Base-by-base conservation (phyloP, 2,113 vertebrate genomes). In the Acanthisitta chloris region DNA sequence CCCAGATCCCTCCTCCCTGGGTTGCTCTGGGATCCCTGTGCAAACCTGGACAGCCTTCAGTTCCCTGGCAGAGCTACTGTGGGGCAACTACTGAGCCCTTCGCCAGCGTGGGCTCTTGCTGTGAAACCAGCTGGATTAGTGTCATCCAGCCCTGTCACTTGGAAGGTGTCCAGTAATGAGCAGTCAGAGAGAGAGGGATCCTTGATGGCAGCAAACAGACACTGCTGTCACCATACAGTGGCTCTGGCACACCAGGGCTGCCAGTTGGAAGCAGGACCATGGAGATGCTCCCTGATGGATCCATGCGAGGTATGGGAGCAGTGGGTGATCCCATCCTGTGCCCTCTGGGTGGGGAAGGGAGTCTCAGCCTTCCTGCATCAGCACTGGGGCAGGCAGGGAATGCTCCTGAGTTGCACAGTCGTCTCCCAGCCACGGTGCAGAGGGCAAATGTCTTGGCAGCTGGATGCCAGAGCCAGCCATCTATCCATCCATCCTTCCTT, bases 121-220 rank as follows among this genome's bases (percentile, higher is more conserved):
- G 61, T 46, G 88, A 81, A 95, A 81, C 33, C 64, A 73, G 86
- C 51, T 5, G 8, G 80, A 81, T 88, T 71, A 70, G 64, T 93
- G 72, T 93, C 91, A 92, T 93, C 59, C 42, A 71, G 83, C 46
- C 72, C 48, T 4, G n/a, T 38, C 24, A 7, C 76, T 89, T 94
- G 96, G 94, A 94, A 78, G 15, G 46, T 11, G 4, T 84, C 86
- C 92, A 93, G 72, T 66, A 91, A 92, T 16, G 76, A 92, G 91
- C 82, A 92, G 72, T 38, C 17, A 1, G 74, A 72, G 82, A 95
- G 66, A 93, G 38, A 90, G 59, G 33, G 65, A 94, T 85, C 73
- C 78, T 94, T 14, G 2, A 71, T 92, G 92, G 79, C 92, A 96
- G 94, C 51, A 61, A 86, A 69, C 91, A 94, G 86, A 89, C 15